Conservation (phyloP, 2,113 vertebrate species). For the Macaca fascicularis region DNA sequence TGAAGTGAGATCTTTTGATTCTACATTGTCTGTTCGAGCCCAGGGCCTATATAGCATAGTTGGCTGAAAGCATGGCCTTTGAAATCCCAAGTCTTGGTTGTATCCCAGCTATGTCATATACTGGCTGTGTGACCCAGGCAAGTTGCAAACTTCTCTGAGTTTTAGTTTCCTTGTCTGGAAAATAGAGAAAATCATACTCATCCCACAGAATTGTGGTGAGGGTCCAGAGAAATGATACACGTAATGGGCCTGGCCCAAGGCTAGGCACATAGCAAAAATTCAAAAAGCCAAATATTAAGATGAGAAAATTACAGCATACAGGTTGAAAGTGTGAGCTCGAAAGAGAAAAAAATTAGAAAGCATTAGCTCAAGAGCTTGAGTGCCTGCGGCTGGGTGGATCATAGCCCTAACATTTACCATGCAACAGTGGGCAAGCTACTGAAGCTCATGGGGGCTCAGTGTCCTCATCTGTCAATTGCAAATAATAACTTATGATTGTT, state of each 20-base stretch:
- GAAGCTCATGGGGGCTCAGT: background rate
- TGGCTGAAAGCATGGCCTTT: background rate
- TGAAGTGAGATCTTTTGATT: background rate
- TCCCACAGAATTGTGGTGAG: background rate
- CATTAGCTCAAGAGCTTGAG: background rate
- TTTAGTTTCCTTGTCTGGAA: constrained; percentile 18
- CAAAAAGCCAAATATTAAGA: background rate
- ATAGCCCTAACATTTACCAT: background rate
- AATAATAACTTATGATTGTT: background rate
- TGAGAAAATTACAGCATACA: background rate
- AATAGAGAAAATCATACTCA: background rate
- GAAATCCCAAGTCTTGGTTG: background rate
- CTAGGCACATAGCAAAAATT: background rate
- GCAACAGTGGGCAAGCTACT: background rate
- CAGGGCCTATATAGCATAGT: fast-evolving
- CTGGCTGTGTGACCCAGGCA: background rate
- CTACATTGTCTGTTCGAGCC: background rate
- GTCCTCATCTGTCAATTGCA: background rate
- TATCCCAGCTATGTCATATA: background rate
- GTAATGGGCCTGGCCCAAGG: background rate
- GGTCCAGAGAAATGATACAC: background rate
- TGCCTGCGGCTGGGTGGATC: too few species aligned
- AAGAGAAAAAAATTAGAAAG: background rate
- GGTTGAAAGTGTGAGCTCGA: background rate
- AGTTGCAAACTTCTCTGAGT: background rate